Evolutionary conservation across 2,888 invertebrate species (phyloP), one percentile per base, ranked within the genome.

Genomic region (Dascillus cervinus): DNA sequence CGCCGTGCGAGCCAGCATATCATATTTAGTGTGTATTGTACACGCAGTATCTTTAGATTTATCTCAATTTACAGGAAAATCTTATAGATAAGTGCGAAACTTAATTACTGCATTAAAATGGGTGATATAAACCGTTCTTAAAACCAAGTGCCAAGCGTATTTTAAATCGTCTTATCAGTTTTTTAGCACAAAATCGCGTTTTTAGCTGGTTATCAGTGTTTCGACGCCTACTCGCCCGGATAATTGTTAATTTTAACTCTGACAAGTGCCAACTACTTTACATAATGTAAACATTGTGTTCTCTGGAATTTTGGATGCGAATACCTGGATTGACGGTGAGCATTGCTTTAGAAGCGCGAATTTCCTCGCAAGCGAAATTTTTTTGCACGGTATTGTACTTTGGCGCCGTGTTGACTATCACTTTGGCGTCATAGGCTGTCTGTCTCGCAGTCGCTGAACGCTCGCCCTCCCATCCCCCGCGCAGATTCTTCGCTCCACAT

Each of bases 381-480:
- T 64, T 63, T 63, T 61, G 62, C 60, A 57, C 56, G 59, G 58
- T 58, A 62, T 59, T 63, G 60, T 62, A 60, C 59, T 49, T 54
- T 61, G 65, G 64, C 65, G 65, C 64, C 64, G 60, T 50, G 56
- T 44, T 54, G 64, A 65, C 64, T 65, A 64, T 64, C 59, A 55
- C 60, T 58, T 59, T 65, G 65, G 64, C 65, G 64, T 65, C 65
- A 65, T 61, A 64, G 58, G 59, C 52, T 54, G 57, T 56, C 63
- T 60, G 60, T 60, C 62, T 63, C 56, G 56, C 52, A 53, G 54
- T 50, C 47, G 49, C 47, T 53, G 52, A 50, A 47, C 58, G 50
- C 49, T 50, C 47, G 50, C 49, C 49, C 47, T 54, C 50, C 54
- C 46, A 34, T 49, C 45, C 48, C 55, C 56, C 55, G 51, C 57